These are phyloP conservation scores for Echinarachnius parma DNA, from an alignment of 53 echinoderm and acorn worm genomes.

Conservation along the genomic window DNA sequence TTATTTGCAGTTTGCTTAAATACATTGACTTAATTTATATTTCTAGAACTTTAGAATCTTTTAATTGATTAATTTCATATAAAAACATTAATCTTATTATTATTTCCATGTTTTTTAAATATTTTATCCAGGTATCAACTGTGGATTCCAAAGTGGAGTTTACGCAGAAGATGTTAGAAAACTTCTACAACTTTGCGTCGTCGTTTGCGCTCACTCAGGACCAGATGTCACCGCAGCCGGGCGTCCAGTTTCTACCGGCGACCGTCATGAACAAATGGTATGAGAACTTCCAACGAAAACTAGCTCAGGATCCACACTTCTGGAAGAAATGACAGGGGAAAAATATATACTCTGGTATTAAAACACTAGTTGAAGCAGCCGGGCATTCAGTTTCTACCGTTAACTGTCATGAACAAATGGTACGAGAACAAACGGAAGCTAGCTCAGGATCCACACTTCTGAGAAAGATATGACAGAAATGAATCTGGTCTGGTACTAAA, in stretches of 20 bases:
- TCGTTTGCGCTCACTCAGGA: slow-evolving; percentile 82
- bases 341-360: no score
- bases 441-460: slow-evolving; percentile 73
- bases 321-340: slow-evolving; percentile 70
- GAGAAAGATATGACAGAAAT: no score
- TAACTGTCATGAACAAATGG: slow-evolving; percentile 70
- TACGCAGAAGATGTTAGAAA: slow-evolving; percentile 86
- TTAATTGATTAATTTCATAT: no score
- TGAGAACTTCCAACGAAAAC: slow-evolving; percentile 72
- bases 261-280: slow-evolving; percentile 78
- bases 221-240: slow-evolving; percentile 87
- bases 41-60: no score
- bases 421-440: slow-evolving; percentile 65
- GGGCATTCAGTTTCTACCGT: slow-evolving; percentile 59
- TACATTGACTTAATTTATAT: no score
- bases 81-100: no score
- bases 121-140: slow-evolving; percentile 55
- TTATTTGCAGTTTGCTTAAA: no score
- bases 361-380: no score
- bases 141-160: slow-evolving; percentile 73
- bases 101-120: no score
- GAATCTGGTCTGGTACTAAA: no score
- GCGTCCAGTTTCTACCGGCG: slow-evolving; percentile 68
- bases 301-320: slow-evolving; percentile 82
- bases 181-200: slow-evolving; percentile 89